phyloP scores from a whole-genome alignment of 2,888 invertebrate species.

The Oasisia sp. region DNA sequence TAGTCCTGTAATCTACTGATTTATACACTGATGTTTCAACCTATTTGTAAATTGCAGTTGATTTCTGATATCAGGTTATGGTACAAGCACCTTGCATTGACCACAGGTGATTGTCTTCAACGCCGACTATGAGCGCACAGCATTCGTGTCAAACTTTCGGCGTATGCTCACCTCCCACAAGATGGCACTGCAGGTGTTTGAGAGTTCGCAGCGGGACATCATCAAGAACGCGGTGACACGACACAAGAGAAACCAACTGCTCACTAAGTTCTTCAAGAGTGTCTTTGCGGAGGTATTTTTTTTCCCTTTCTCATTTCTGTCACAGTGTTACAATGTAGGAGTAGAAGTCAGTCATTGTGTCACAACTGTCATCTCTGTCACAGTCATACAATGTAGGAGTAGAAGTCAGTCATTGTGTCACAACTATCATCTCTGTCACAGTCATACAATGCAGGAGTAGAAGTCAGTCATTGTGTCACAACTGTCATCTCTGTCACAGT shows the following conservation, averaged over 20 bases:
- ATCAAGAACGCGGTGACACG: conserved; percentile 54
- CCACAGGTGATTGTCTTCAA: conserved; percentile 54
- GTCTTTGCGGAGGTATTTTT: conserved; percentile 42
- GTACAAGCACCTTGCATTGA: neutral
- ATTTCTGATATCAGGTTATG: neutral
- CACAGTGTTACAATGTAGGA: neutral
- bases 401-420: too few species aligned
- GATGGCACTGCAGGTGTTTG: conserved; percentile 35
- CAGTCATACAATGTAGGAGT: too few species aligned
- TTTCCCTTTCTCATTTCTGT: neutral
- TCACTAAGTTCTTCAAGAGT: conserved; percentile 58
- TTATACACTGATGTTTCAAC: neutral
- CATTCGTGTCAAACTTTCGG: conserved; percentile 45
- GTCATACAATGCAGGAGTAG: too few species aligned
- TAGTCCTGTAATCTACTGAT: neutral
- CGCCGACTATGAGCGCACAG: conserved; percentile 45
- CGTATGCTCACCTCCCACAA: conserved; percentile 39
- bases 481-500: too few species aligned
- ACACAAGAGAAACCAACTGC: conserved; percentile 54
- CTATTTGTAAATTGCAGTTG: neutral
- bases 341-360: too few species aligned
- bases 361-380: too few species aligned
- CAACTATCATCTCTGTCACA: too few species aligned
- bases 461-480: too few species aligned
- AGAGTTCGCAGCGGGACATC: conserved; percentile 40